phyloP scores from a whole-genome alignment of 2,888 invertebrate species.

The Notocelia uddmanniana region DNA sequence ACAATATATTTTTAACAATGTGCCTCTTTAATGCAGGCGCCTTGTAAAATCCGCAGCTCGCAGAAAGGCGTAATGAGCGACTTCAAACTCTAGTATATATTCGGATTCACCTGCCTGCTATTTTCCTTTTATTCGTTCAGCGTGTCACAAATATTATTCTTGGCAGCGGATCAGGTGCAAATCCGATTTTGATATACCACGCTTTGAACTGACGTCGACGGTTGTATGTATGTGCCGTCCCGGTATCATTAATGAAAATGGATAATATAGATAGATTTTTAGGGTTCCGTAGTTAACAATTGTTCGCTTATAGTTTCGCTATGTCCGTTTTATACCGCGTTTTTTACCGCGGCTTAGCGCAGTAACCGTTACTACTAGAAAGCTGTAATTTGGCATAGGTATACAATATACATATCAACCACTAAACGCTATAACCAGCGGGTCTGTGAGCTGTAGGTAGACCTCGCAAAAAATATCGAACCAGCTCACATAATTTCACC shows the following conservation, averaged over 20 bases:
- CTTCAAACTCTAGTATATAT: constrained; percentile 35
- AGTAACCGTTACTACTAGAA: too few relatives aligned
- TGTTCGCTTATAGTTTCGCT: too few relatives aligned
- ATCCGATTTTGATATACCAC: constrained; percentile 40
- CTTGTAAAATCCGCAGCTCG: constrained; percentile 16
- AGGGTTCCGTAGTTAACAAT: too few relatives aligned
- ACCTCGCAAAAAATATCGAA: too few relatives aligned
- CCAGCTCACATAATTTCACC: too few relatives aligned
- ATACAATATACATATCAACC: too few relatives aligned
- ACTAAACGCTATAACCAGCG: too few relatives aligned
- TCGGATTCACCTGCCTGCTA: constrained; percentile 42
- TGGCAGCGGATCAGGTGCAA: constrained; percentile 44
- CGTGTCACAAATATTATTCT: constrained; percentile 45
- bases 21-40: constrained; percentile 13
- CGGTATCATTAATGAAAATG: constrained; percentile 21
- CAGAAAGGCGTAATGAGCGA: constrained; percentile 39
- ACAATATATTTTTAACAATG: constrained; percentile 18
- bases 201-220: constrained; percentile 14
- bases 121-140: constrained; percentile 43
- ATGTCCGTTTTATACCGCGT: too few relatives aligned
- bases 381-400: too few relatives aligned
- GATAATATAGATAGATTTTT: background rate
- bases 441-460: too few relatives aligned
- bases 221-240: constrained; percentile 12
- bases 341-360: too few relatives aligned